Evolutionary conservation across 2,888 invertebrate genomes (phyloP).

Genomic region (Leptinotarsa rubiginosa): DNA sequence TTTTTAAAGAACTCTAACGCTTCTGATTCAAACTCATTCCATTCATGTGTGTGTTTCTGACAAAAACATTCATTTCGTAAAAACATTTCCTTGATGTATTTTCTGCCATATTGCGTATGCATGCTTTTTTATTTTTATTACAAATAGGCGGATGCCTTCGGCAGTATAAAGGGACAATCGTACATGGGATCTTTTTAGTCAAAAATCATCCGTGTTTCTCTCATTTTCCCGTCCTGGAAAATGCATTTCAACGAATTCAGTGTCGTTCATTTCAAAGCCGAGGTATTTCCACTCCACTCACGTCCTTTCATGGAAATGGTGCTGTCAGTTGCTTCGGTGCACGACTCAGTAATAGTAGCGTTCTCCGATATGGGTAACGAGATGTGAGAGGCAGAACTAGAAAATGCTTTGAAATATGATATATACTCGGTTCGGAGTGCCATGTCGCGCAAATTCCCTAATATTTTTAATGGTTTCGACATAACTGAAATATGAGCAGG

Average conservation of each 20-base stretch:
- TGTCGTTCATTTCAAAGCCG: constrained; percentile 3
- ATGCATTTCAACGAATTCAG: constrained; percentile 13
- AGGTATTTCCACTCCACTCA: constrained; percentile 3
- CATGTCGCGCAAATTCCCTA: not conserved
- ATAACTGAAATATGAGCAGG: not conserved
- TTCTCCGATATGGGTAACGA: constrained; percentile 2
- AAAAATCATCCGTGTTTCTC: constrained; percentile 9
- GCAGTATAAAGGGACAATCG: not conserved
- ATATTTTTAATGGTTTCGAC: not conserved
- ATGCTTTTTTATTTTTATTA: not conserved
- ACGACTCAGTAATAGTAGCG: constrained; percentile 3
- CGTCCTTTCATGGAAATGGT: constrained; percentile 7
- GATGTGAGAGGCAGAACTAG: not conserved
- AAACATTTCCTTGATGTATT: not conserved
- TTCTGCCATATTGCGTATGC: not conserved
- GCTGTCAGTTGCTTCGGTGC: constrained; percentile 10
- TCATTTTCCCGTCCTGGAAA: constrained; percentile 1
- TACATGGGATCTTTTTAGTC: not conserved
- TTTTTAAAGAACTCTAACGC: too few species aligned
- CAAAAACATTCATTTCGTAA: not conserved
- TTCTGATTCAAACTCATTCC: too few species aligned
- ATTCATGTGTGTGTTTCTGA: too few species aligned
- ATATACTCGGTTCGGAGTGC: not conserved
- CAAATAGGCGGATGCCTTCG: not conserved
- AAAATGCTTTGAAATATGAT: not conserved